These are phyloP conservation scores for Parambassis ranga DNA, from an alignment of 2,797 vertebrate species.

Conservation along the genomic window DNA sequence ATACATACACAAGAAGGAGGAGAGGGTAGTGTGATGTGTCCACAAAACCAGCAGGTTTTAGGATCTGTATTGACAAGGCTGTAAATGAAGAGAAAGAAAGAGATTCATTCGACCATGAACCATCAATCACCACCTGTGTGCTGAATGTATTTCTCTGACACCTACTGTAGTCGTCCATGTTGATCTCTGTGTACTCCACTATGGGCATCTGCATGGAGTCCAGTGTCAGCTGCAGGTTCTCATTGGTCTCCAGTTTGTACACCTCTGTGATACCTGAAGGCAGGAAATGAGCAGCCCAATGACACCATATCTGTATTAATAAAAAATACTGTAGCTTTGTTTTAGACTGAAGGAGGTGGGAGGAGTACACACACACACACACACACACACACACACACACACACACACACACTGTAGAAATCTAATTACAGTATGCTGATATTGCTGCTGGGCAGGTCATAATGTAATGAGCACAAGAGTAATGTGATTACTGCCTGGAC, in stretches of 20 bases:
- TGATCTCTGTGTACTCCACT: slow-evolving; percentile 86
- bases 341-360: too few species aligned
- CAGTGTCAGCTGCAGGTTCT: slow-evolving; percentile 81
- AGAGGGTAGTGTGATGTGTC: slow-evolving; percentile 89
- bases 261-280: slow-evolving; percentile 79
- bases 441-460: slow-evolving; percentile 53
- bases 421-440: slow-evolving; percentile 58
- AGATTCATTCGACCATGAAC: too few species aligned
- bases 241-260: slow-evolving; percentile 88
- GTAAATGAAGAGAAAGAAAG: slow-evolving; percentile 24
- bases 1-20: slow-evolving; percentile 92
- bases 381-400: neutral
- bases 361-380: too few species aligned
- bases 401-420: slow-evolving; percentile 25
- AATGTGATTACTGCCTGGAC: slow-evolving; percentile 60
- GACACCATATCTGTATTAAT: too few species aligned
- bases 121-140: too few species aligned
- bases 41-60: slow-evolving; percentile 91
- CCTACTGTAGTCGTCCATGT: slow-evolving; percentile 92
- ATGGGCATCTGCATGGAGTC: slow-evolving; percentile 91
- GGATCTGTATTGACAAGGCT: slow-evolving; percentile 92
- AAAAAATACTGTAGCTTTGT: too few species aligned
- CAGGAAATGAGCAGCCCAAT: fast-evolving
- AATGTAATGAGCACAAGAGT: slow-evolving; percentile 63
- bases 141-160: too few species aligned